Percentiles rank a stretch among this genome's conserved stretches.
Conservation (phyloP, 2,797 vertebrate genomes). For the Pyrrhura leucotis region DNA sequence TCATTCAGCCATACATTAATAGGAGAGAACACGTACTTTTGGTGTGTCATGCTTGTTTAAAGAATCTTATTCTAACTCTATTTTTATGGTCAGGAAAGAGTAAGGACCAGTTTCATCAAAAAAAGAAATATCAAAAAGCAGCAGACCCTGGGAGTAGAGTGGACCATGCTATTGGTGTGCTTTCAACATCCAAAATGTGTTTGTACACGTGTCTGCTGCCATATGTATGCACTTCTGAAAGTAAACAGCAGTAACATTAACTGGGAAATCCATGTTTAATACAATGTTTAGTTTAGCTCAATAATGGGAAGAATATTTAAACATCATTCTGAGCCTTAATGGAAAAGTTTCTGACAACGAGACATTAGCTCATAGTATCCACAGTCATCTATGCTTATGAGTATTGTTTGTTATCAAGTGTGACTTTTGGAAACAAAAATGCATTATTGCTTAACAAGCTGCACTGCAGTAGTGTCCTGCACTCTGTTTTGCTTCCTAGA, state of each 20-base stretch:
- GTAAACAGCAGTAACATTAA: conserved; percentile 9
- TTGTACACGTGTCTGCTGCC: neutral
- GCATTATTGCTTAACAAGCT: conserved; percentile 64
- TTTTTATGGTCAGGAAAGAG: neutral
- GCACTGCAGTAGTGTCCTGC: conserved; percentile 51
- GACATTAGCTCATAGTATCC: conserved; percentile 78
- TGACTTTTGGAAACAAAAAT: conserved; percentile 72
- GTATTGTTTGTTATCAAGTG: conserved; percentile 73
- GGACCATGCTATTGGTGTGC: neutral
- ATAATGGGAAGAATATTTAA: conserved; percentile 56
- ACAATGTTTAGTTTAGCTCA: conserved; percentile 52
- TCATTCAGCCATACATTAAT: neutral
- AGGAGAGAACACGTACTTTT: neutral
- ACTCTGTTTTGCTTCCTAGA: conserved; percentile 38
- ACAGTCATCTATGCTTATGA: conserved; percentile 50
- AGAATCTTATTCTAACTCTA: neutral
- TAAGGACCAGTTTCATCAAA: neutral
- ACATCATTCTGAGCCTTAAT: conserved; percentile 60
- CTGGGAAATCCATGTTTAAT: conserved; percentile 35
- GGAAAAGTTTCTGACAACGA: conserved; percentile 72
- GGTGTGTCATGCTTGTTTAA: neutral
- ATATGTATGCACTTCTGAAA: neutral
- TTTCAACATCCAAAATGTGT: neutral
- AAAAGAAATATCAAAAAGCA: neutral
- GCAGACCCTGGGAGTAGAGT: neutral